Conservation (phyloP, 2,113 vertebrate genomes). For the Oryctolagus cuniculus region mOryCun1.1 NC_091445.1:53696001-53696500, state of each 20-base stretch:
- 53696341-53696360: too few relatives aligned
- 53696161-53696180: neutral
- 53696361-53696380: too few relatives aligned
- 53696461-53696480: too few relatives aligned
- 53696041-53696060: neutral
- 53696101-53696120: neutral
- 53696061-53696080: neutral
- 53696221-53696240: neutral
- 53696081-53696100: neutral
- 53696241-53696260: neutral
- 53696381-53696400: too few relatives aligned
- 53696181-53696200: neutral
- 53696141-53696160: neutral
- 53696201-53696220: neutral
- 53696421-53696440: too few relatives aligned
- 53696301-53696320: too few relatives aligned
- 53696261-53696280: neutral
- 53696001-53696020: neutral
- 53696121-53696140: neutral
- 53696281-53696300: neutral
- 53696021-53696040: neutral
- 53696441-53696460: too few relatives aligned
- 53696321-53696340: too few relatives aligned
- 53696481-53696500: too few relatives aligned
- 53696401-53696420: too few relatives aligned